Percentiles rank a stretch among this genome's conserved stretches.
Evolutionary conservation across 1,140 invertebrate species (phyloP).

Genomic region (Dendrolimus kikuchii): DNA sequence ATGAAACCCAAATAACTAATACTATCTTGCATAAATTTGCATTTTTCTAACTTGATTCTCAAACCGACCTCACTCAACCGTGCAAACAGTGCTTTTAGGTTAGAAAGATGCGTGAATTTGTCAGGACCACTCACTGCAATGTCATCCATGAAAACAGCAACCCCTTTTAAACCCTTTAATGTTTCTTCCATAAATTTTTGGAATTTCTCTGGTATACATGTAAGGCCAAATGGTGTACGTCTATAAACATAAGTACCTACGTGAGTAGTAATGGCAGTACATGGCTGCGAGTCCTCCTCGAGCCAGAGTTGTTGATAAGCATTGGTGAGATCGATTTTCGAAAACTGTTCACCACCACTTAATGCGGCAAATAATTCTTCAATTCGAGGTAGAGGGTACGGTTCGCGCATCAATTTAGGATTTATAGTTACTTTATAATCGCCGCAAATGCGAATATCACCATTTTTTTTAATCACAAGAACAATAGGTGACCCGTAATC

Average conservation of each 20-base stretch:
- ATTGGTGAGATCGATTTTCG: conserved; percentile 1
- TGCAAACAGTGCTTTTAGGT: background rate
- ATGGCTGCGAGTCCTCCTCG: background rate
- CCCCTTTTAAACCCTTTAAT: background rate
- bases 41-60: conserved; percentile 1
- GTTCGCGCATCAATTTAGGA: background rate
- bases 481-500: background rate
- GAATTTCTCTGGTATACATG: no score
- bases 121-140: background rate
- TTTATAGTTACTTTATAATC: conserved; percentile 1
- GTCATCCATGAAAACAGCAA: background rate
- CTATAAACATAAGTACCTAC: background rate
- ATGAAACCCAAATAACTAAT: no score
- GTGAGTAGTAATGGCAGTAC: background rate
- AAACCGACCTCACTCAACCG: background rate
- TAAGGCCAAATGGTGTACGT: no score
- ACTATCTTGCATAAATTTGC: background rate
- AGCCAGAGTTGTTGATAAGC: background rate
- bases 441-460: background rate
- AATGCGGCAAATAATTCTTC: background rate
- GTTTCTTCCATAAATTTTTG: no score
- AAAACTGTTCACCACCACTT: background rate
- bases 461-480: background rate
- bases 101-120: background rate
- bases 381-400: background rate